phyloP scores from a whole-genome alignment of 64 coral and sea anemone species.

The Porites lutea region DNA sequence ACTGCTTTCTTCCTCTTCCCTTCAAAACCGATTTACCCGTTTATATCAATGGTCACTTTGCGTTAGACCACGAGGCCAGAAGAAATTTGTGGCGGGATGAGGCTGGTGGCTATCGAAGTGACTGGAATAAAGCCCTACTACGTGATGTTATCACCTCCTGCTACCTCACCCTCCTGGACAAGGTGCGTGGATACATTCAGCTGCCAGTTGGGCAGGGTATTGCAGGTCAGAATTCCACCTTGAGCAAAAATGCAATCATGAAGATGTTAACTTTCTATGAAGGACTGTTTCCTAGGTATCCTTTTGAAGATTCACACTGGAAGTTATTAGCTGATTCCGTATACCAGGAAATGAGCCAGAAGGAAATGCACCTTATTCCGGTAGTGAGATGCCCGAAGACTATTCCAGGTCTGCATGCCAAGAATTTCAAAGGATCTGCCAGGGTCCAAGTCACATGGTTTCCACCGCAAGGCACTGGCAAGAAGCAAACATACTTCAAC shows the following conservation, averaged over 20 bases:
- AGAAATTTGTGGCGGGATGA: conserved; percentile 65
- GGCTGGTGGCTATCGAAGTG: conserved; percentile 2
- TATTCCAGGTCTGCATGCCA: no score
- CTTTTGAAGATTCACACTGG: conserved; percentile 13
- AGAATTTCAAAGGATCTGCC: not conserved
- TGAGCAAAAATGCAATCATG: not conserved
- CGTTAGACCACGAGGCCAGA: conserved; percentile 66
- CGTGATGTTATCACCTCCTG: conserved; percentile 77
- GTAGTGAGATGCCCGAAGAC: no score
- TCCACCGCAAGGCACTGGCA: conserved; percentile 12
- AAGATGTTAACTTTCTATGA: conserved; percentile 8
- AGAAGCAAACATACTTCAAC: conserved; percentile 23
- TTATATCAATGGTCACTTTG: conserved; percentile 86
- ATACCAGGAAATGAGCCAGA: conserved; percentile 40
- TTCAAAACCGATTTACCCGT: conserved; percentile 68
- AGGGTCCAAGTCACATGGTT: conserved; percentile 15
- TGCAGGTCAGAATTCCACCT: not conserved
- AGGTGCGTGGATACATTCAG: conserved; percentile 5
- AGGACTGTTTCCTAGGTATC: conserved; percentile 43
- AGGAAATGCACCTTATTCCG: not conserved
- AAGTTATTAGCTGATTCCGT: not conserved
- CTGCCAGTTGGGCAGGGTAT: not conserved
- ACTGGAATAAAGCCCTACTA: conserved; percentile 72
- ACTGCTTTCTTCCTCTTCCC: conserved; percentile 85
- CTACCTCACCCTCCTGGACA: conserved; percentile 71